phyloP scores from a whole-genome alignment of 2,113 vertebrate genomes.

The Larimichthys polyactis region DNA sequence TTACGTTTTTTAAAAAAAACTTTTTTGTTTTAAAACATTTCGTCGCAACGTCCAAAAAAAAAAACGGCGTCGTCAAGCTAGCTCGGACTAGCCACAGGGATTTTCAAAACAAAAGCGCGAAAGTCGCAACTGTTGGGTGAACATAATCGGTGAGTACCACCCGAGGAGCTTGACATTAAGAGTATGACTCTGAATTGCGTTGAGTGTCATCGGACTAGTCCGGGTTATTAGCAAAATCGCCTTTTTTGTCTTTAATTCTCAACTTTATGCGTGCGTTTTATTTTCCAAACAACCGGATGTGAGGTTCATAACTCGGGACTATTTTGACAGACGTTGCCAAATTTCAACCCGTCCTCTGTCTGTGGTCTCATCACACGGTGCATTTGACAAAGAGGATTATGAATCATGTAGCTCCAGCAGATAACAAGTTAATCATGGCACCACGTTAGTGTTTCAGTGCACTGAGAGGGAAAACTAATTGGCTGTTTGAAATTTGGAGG shows the following conservation, averaged over 20 bases:
- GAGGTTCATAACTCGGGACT: accelerated
- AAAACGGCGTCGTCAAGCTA: conserved; percentile 36
- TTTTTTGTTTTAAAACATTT: not conserved
- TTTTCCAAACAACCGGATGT: conserved; percentile 17
- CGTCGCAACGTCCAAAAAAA: not conserved
- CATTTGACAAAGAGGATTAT: conserved; percentile 24
- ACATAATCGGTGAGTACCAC: not conserved
- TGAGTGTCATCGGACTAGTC: accelerated
- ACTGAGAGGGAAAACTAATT: not conserved
- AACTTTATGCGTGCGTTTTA: not conserved
- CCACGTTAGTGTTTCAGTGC: too few relatives aligned
- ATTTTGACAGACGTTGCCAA: not conserved
- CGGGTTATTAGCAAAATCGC: accelerated
- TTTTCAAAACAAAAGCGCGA: conserved; percentile 59
- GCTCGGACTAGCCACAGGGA: accelerated
- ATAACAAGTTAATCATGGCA: not conserved
- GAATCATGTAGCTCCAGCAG: not conserved
- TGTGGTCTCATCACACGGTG: not conserved
- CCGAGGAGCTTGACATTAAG: accelerated
- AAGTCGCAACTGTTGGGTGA: not conserved
- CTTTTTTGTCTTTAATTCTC: too few relatives aligned
- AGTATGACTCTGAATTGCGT: accelerated
- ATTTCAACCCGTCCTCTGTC: not conserved
- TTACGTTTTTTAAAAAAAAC: too few relatives aligned
- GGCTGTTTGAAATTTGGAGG: conserved; percentile 16